Evolutionary conservation across 2,888 invertebrate species (phyloP).

Genomic region (Perithous albicinctus): DNA sequence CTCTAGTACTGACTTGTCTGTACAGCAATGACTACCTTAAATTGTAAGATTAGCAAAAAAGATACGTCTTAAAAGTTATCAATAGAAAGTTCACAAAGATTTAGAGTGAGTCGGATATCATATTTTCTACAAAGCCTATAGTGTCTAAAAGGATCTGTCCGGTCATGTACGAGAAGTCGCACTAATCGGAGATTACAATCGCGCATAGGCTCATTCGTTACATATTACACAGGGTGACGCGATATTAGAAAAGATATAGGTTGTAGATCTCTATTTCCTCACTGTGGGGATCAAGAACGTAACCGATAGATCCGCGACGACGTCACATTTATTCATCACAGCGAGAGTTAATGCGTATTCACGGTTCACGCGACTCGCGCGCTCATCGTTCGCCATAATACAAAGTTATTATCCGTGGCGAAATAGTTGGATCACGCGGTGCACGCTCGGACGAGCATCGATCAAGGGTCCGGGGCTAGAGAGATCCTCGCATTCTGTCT

Average conservation of each 20-base stretch:
- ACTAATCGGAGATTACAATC: conserved; percentile 42
- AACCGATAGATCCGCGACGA: conserved; percentile 2
- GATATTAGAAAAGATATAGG: conserved; percentile 27
- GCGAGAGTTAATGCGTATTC: conserved; percentile 30
- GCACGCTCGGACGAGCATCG: conserved; percentile 16
- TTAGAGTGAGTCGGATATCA: neutral
- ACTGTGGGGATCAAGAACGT: neutral
- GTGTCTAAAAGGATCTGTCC: conserved; percentile 23
- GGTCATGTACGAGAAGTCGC: conserved; percentile 21
- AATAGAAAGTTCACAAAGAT: neutral
- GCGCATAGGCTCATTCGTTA: conserved; percentile 4
- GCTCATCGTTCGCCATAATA: conserved; percentile 11
- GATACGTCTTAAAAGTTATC: neutral
- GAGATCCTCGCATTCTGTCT: neutral
- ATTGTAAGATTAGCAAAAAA: neutral
- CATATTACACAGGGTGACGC: conserved; percentile 20
- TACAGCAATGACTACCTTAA: no score
- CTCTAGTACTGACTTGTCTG: no score
- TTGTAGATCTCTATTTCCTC: neutral
- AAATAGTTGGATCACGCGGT: conserved; percentile 26
- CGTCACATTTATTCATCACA: conserved; percentile 15
- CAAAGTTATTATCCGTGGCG: conserved; percentile 33
- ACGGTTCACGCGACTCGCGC: conserved; percentile 3
- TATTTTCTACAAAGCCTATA: neutral
- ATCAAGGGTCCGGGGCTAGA: conserved; percentile 2